Conservation (phyloP, 2,888 invertebrate species). For the Ommatoiulus sabulosus region DNA sequence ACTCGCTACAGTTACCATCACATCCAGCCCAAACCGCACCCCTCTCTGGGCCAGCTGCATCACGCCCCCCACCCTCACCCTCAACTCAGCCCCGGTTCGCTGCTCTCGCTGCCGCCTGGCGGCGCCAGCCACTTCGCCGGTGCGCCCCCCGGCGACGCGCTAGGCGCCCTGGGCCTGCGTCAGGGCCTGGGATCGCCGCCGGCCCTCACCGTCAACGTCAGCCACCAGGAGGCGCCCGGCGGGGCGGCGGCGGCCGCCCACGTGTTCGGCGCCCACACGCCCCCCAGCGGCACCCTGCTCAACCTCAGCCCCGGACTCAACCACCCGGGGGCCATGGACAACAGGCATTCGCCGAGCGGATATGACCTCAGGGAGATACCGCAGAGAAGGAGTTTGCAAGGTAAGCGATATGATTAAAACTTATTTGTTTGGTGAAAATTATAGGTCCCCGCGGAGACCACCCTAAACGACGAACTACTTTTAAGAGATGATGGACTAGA, state of each 20-base stretch:
- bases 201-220: constrained; percentile 49
- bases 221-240: background rate
- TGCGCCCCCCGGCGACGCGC: background rate
- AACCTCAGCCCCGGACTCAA: constrained; percentile 68
- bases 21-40: constrained; percentile 10
- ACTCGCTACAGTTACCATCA: constrained; percentile 29
- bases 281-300: constrained; percentile 66
- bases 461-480: no score
- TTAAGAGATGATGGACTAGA: no score
- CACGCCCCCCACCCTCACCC: background rate
- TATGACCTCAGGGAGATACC: constrained; percentile 66
- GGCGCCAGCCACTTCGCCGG: background rate
- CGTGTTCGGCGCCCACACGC: constrained; percentile 56
- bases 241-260: background rate
- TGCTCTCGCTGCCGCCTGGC: background rate
- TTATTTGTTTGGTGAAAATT: no score
- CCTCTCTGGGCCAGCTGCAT: background rate
- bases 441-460: no score
- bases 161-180: constrained; percentile 14
- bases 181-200: constrained; percentile 47
- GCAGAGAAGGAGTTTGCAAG: constrained; percentile 64
- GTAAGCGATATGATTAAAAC: no score
- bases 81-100: background rate
- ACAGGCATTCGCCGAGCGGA: constrained; percentile 64
- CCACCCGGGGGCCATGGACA: constrained; percentile 62